These are phyloP conservation scores for Actinia equina DNA, from an alignment of 64 coral and sea anemone genomes.

Conservation along the genomic window DNA sequence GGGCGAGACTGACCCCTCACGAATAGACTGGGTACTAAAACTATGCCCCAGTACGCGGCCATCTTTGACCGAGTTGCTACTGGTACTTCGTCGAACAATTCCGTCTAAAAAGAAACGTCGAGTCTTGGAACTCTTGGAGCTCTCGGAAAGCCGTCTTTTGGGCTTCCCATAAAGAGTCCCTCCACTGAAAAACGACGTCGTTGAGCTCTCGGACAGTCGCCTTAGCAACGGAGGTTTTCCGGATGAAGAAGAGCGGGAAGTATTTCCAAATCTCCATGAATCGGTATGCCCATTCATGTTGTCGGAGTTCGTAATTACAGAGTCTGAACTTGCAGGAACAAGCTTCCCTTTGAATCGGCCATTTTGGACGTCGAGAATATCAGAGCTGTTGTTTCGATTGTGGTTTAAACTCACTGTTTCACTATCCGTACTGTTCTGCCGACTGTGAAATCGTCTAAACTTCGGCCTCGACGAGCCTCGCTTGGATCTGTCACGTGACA, in stretches of 20 bases:
- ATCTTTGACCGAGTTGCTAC: conserved; percentile 88
- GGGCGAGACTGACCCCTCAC: conserved; percentile 14
- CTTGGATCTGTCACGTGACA: conserved; percentile 51
- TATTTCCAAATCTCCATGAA: background rate
- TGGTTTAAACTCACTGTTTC: conserved; percentile 35
- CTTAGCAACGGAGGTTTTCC: conserved; percentile 51
- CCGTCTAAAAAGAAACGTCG: conserved; percentile 74
- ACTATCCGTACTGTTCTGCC: conserved; percentile 48
- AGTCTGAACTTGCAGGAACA: conserved; percentile 74
- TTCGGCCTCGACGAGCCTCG: conserved; percentile 54
- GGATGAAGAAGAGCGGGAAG: background rate
- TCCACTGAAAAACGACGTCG: conserved; percentile 35
- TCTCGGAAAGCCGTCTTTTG: conserved; percentile 80
- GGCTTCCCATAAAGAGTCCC: conserved; percentile 11
- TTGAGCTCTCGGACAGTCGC: conserved; percentile 66
- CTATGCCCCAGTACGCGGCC: conserved; percentile 57
- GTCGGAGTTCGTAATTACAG: conserved; percentile 54
- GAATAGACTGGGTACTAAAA: conserved; percentile 59
- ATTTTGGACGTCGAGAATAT: conserved; percentile 54
- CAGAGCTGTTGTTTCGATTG: conserved; percentile 56
- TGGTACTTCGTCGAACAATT: conserved; percentile 68
- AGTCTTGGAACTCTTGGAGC: conserved; percentile 35
- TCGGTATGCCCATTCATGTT: conserved; percentile 1
- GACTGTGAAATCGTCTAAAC: conserved; percentile 52
- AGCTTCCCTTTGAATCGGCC: conserved; percentile 12